phyloP scores from a whole-genome alignment of 2,888 invertebrate species.

The Ditylenchus weischeri region DNA sequence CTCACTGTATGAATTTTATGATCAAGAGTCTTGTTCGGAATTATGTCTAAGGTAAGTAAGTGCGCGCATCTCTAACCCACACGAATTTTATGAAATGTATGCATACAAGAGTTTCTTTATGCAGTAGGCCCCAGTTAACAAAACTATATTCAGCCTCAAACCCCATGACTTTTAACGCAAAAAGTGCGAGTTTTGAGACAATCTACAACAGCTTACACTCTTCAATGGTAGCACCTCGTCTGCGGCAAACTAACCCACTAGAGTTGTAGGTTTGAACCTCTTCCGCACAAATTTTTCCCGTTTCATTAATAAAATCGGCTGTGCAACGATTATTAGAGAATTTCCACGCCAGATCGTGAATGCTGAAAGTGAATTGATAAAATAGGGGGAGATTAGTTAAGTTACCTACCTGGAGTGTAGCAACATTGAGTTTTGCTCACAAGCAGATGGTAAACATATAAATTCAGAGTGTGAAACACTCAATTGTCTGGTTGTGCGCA shows the following conservation, averaged over 20 bases:
- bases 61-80: no score
- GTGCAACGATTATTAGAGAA: slow-evolving; percentile 34
- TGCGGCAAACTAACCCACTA: slow-evolving; percentile 26
- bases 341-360: slow-evolving; percentile 33
- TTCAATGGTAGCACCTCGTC: slow-evolving; percentile 26
- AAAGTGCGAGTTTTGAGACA: no score
- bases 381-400: background rate
- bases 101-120: no score
- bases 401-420: slow-evolving; percentile 18
- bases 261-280: slow-evolving; percentile 21
- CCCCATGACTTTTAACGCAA: no score
- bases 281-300: slow-evolving; percentile 20
- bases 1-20: no score
- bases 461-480: slow-evolving; percentile 26
- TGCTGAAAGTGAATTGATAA: slow-evolving; percentile 11
- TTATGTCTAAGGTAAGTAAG: no score
- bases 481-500: slow-evolving; percentile 15
- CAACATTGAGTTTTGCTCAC: slow-evolving; percentile 31
- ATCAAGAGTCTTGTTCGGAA: no score
- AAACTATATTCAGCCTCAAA: no score
- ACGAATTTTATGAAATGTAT: no score
- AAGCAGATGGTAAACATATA: slow-evolving; percentile 21
- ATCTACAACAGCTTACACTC: slow-evolving; percentile 30
- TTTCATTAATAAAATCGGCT: background rate
- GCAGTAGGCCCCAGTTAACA: no score